Evolutionary conservation across 2,797 vertebrate genomes (phyloP), one percentile per base, ranked within the genome.

Genomic region (Pampus argenteus): DNA sequence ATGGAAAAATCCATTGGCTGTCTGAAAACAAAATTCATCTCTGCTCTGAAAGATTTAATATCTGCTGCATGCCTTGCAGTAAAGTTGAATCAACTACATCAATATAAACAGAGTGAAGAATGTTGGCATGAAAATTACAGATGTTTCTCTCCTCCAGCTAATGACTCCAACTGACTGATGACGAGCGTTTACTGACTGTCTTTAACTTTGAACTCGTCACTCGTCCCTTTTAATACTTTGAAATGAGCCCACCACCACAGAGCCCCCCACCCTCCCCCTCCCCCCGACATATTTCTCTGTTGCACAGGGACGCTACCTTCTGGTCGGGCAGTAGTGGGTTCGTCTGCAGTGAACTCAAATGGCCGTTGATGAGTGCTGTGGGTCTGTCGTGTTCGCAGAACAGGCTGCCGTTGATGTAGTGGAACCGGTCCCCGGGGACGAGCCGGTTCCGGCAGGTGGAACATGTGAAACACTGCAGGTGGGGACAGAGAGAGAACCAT

Each of bases 321-420:
- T 99, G 98, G 95, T 99, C 98, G 85, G 98, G 96, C 95, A 99
- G 96, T 92, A 99, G 96, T 77, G 98, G 96, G 95, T 98, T 99
- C 86, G 97, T 98, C 96, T 98, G 98, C 95, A 99, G 97, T 94
- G 98, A 98, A 96, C 96, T 98, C 96, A 99, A 97, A 95, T 99
- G 97, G 92, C 97, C 97, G 86, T 98, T 98, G 95, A 99, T 99
- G 96, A 99, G 97, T 85, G 98, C 97, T 94, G 98, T 98, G 93
- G 98, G 98, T 96, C 97, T 96, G 97, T 99, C 98, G 94, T 99
- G 98, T 97, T 99, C 98, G 86, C 98, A 99, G 94, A 99, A 99
- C 96, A 99, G 97, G 96, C 96, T 99, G 96, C 98, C 98, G 92
- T 99, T 99, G 96, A 99, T 98, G 96, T 99, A 99, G 96, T 99